Evolutionary conservation across 2,888 invertebrate genomes (phyloP).

Genomic region (Galeruca laticollis): DNA sequence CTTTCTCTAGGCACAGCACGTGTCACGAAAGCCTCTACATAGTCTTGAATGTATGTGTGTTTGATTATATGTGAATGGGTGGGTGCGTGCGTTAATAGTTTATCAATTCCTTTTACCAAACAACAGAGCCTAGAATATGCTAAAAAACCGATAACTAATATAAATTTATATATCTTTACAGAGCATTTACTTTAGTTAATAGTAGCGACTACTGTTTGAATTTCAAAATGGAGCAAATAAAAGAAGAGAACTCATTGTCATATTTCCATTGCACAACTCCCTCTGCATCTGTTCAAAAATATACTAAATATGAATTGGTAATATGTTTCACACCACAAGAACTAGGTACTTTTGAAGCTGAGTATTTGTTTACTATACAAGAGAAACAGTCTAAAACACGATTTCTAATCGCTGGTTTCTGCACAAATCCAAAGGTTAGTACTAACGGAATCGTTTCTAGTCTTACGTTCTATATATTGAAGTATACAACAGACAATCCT

Average conservation of each 20-base stretch:
- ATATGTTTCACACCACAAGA: slow-evolving; percentile 76
- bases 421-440: slow-evolving; percentile 71
- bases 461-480: too few species aligned
- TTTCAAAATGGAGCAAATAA: slow-evolving; percentile 51
- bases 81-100: too few species aligned
- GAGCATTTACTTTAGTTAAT: slow-evolving; percentile 75
- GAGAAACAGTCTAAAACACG: slow-evolving; percentile 68
- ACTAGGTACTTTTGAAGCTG: slow-evolving; percentile 74
- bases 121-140: too few species aligned
- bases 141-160: too few species aligned
- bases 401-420: slow-evolving; percentile 74
- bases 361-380: slow-evolving; percentile 68
- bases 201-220: slow-evolving; percentile 74
- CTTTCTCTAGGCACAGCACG: too few species aligned
- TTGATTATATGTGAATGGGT: too few species aligned
- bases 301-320: slow-evolving; percentile 71
- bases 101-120: too few species aligned
- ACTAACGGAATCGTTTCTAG: neutral
- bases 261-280: slow-evolving; percentile 72
- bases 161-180: slow-evolving; percentile 58
- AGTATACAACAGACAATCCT: too few species aligned
- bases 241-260: slow-evolving; percentile 53
- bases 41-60: too few species aligned
- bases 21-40: too few species aligned
- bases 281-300: slow-evolving; percentile 72